Evolutionary conservation across 2,113 vertebrate genomes (phyloP).

Genomic region (Spea bombifrons): DNA sequence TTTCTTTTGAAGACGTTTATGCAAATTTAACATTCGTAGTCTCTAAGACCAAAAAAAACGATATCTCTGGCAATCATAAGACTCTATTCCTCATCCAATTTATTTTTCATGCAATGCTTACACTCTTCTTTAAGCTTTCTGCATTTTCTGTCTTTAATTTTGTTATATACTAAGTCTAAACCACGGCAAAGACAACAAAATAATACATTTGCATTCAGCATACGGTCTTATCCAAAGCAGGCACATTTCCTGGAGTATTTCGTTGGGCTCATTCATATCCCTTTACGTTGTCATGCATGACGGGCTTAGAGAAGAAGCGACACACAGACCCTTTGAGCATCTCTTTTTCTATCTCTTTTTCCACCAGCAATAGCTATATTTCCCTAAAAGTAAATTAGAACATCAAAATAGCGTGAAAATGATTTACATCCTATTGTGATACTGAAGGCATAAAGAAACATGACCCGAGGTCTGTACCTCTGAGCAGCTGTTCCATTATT

Average conservation of each 20-base stretch:
- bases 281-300: conserved; percentile 21
- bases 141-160: background rate
- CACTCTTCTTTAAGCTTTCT: background rate
- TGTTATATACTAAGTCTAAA: background rate
- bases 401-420: conserved; percentile 10
- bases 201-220: conserved; percentile 24
- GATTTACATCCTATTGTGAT: conserved; percentile 24
- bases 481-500: background rate
- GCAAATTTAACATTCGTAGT: background rate
- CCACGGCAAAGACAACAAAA: conserved; percentile 18
- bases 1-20: background rate
- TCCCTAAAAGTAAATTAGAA: background rate
- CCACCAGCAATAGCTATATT: background rate
- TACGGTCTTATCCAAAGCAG: conserved; percentile 17
- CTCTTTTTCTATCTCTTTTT: conserved; percentile 7
- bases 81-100: background rate
- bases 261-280: conserved; percentile 15
- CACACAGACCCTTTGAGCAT: conserved; percentile 1
- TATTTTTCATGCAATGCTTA: background rate
- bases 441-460: background rate
- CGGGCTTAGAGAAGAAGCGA: conserved; percentile 24
- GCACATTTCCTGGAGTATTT: conserved; percentile 32
- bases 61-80: background rate
- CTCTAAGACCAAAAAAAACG: background rate
- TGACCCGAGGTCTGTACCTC: background rate